These are phyloP conservation scores for Ctenosaura bakeri DNA, from an alignment of 2,797 vertebrate species.

Conservation along the genomic window DNA sequence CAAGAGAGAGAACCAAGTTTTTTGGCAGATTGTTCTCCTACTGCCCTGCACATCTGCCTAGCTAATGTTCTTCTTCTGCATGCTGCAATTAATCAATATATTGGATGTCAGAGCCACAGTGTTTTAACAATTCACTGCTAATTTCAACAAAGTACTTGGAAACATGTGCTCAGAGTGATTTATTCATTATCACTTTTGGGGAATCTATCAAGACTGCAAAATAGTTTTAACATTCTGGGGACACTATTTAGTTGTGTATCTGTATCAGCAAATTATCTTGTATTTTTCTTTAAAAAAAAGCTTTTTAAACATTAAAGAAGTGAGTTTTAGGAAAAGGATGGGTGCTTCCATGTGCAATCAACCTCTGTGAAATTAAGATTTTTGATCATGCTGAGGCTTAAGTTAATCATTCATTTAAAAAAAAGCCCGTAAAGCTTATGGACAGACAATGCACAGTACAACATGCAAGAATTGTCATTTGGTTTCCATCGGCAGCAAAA, in stretches of 20 bases:
- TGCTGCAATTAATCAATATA: conserved; percentile 58
- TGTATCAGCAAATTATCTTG: not conserved
- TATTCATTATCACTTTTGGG: conserved; percentile 63
- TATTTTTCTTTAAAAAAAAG: no score
- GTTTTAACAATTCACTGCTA: conserved; percentile 63
- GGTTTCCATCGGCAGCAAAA: not conserved
- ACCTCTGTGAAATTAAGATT: not conserved
- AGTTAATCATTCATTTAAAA: no score
- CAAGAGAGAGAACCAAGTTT: not conserved
- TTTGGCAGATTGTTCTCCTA: not conserved
- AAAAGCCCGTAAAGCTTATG: not conserved
- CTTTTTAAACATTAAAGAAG: no score
- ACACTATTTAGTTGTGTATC: conserved; percentile 43
- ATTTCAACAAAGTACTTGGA: conserved; percentile 65
- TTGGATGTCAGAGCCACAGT: conserved; percentile 44
- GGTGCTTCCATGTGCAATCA: no score
- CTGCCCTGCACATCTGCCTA: conserved; percentile 6
- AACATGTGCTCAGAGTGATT: conserved; percentile 68
- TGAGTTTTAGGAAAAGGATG: no score
- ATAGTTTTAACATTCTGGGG: conserved; percentile 65
- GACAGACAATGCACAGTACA: not conserved
- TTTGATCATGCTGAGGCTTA: not conserved
- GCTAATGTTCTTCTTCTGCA: conserved; percentile 25
- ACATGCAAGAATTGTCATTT: not conserved
- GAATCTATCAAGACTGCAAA: conserved; percentile 70